Evolutionary conservation across 2,113 vertebrate species (phyloP).

Genomic region (Hyaena hyaena): DNA sequence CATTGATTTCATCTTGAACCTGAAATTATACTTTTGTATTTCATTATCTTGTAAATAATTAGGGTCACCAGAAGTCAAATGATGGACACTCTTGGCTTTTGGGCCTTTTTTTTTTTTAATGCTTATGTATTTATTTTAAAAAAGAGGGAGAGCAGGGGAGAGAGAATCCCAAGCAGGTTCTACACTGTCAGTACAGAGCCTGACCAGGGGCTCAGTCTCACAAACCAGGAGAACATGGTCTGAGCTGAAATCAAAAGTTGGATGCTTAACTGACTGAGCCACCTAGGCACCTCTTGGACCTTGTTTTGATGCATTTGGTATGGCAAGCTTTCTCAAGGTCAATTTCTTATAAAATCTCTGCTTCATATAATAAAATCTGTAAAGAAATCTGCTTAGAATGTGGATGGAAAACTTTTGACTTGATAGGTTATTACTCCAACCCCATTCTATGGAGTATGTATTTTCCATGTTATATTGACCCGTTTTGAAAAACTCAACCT

Average conservation of each 20-base stretch:
- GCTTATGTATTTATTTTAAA: too few relatives aligned
- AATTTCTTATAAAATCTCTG: neutral
- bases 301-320: neutral
- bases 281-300: too few relatives aligned
- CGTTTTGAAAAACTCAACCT: neutral
- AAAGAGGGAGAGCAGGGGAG: too few relatives aligned
- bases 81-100: neutral
- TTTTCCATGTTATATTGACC: conserved; percentile 20
- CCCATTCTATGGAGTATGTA: neutral
- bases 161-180: too few relatives aligned
- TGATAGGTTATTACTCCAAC: neutral
- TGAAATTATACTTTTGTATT: conserved; percentile 2
- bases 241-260: too few relatives aligned
- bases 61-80: neutral
- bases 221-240: too few relatives aligned
- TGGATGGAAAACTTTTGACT: neutral
- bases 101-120: neutral
- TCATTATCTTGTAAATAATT: neutral
- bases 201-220: too few relatives aligned
- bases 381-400: neutral
- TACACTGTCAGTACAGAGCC: too few relatives aligned
- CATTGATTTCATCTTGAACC: neutral
- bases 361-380: neutral
- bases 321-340: neutral
- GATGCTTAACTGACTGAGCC: too few relatives aligned